phyloP scores from a whole-genome alignment of 64 coral and sea anemone species.

The Dendrophyllia cribrosa region DNA sequence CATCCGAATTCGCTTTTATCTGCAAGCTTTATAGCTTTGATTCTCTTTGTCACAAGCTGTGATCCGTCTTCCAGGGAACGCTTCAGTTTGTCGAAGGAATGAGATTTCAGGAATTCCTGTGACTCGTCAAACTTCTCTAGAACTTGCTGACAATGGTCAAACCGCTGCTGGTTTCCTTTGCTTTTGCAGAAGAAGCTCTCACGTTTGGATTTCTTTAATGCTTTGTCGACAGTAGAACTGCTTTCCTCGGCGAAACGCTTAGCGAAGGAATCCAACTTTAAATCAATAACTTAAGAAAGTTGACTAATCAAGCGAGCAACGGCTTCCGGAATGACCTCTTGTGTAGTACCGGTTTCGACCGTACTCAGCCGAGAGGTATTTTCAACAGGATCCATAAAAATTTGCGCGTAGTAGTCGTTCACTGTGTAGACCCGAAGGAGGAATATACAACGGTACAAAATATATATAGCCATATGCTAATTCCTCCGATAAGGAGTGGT shows the following conservation, averaged over 20 bases:
- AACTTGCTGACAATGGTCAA: slow-evolving; percentile 10
- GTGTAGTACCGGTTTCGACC: not conserved
- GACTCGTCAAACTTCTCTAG: slow-evolving; percentile 44
- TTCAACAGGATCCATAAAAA: not conserved
- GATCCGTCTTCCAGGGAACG: slow-evolving; percentile 34
- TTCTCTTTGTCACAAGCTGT: slow-evolving; percentile 1
- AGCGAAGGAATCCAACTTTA: slow-evolving; percentile 3
- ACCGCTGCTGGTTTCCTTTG: slow-evolving; percentile 21
- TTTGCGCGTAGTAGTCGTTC: too few species aligned
- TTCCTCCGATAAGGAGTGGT: too few species aligned
- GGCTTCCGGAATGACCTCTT: not conserved
- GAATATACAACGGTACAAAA: too few species aligned
- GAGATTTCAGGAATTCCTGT: slow-evolving; percentile 4
- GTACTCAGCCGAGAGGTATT: not conserved
- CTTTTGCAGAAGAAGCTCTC: slow-evolving; percentile 37
- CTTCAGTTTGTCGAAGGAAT: slow-evolving; percentile 5
- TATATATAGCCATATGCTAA: too few species aligned
- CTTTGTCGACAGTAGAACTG: not conserved
- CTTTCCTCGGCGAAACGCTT: slow-evolving; percentile 19
- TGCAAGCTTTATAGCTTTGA: not conserved
- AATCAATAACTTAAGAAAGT: slow-evolving; percentile 15
- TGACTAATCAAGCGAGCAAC: too few species aligned
- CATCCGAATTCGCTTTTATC: slow-evolving; percentile 25
- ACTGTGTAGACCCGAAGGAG: too few species aligned
- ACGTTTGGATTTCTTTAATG: slow-evolving; percentile 8